These are phyloP conservation scores for Standfussiana lucernea DNA, from an alignment of 2,888 invertebrate species.

Conservation along the genomic window DNA sequence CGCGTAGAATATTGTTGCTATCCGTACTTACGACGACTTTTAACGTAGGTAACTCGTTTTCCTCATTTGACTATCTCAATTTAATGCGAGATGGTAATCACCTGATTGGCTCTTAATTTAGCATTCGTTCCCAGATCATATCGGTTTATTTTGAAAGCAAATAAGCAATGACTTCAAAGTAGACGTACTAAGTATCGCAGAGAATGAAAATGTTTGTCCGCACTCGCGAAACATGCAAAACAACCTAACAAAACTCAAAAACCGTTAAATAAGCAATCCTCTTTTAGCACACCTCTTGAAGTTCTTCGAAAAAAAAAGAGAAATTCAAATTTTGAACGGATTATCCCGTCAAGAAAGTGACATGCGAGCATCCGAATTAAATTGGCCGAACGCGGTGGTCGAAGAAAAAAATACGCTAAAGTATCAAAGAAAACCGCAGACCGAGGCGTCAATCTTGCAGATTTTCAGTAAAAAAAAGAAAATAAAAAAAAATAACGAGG, in stretches of 20 bases:
- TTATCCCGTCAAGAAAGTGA: constrained; percentile 85
- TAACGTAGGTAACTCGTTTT: constrained; percentile 39
- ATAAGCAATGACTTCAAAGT: constrained; percentile 54
- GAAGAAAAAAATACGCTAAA: constrained; percentile 65
- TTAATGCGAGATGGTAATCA: constrained; percentile 62
- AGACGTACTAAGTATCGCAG: constrained; percentile 50
- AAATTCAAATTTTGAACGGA: constrained; percentile 69
- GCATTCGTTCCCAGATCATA: constrained; percentile 56
- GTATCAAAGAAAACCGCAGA: constrained; percentile 81
- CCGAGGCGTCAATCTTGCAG: constrained; percentile 81
- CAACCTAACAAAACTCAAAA: constrained; percentile 44
- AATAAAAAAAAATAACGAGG: constrained; percentile 79
- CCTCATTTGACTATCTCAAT: constrained; percentile 57
- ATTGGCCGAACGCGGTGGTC: constrained; percentile 73
- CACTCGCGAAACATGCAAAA: constrained; percentile 42
- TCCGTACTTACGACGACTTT: constrained; percentile 11
- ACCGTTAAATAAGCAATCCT: constrained; percentile 52
- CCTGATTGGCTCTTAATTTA: constrained; percentile 56
- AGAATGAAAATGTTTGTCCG: constrained; percentile 51
- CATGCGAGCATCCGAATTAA: constrained; percentile 80
- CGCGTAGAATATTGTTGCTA: constrained; percentile 40
- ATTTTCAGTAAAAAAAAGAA: constrained; percentile 86
- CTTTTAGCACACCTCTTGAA: constrained; percentile 58
- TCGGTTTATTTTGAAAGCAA: constrained; percentile 62
- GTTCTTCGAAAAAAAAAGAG: constrained; percentile 54